Conservation (phyloP, 2,888 invertebrate species). For the Sminthurinus aureus region DNA sequence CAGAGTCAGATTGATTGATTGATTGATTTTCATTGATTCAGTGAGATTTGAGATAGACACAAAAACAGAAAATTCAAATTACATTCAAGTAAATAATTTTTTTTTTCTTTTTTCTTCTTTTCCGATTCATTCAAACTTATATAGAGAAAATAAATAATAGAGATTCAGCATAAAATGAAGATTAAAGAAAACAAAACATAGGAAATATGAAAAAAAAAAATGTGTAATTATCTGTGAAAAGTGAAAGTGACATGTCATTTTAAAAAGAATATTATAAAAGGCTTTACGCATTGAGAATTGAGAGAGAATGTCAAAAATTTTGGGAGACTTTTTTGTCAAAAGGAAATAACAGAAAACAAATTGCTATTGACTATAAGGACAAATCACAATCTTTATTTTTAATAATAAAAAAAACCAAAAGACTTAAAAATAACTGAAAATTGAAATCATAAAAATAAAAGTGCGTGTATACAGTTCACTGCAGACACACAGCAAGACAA, state of each 20-base stretch:
- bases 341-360: too few relatives aligned
- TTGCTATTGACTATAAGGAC: too few relatives aligned
- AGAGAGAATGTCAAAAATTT: too few relatives aligned
- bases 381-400: too few relatives aligned
- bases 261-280: not conserved
- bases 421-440: too few relatives aligned
- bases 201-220: not conserved
- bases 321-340: too few relatives aligned
- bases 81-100: not conserved
- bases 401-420: too few relatives aligned
- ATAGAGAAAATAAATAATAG: not conserved
- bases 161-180: not conserved
- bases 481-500: too few relatives aligned
- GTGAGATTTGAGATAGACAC: constrained; percentile 14
- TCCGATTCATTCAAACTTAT: not conserved
- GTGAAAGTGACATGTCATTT: not conserved
- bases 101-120: constrained; percentile 1
- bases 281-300: not conserved
- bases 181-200: not conserved
- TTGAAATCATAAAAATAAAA: too few relatives aligned
- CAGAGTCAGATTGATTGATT: constrained; percentile 23
- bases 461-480: too few relatives aligned
- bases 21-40: too few relatives aligned
- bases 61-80: constrained; percentile 28
- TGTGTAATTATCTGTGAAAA: not conserved